These are phyloP conservation scores for Danio jaintianensis DNA, from an alignment of 2,797 vertebrate species.

Conservation along the genomic window DNA sequence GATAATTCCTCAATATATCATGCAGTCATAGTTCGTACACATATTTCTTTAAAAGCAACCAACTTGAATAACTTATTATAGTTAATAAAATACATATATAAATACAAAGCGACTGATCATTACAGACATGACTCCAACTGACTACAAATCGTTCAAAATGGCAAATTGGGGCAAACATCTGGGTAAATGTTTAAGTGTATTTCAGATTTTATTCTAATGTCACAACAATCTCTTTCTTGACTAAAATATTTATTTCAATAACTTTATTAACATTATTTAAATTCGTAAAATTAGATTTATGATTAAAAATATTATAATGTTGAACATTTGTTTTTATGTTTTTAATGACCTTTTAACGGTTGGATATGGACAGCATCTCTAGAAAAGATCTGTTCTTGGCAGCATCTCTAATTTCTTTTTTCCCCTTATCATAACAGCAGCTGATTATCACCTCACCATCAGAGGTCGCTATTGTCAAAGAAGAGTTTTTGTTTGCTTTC, in stretches of 20 bases:
- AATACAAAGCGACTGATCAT: too few species aligned
- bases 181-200: neutral
- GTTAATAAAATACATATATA: too few species aligned
- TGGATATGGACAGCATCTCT: neutral
- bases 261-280: neutral
- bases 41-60: too few species aligned
- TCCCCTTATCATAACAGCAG: neutral
- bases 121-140: too few species aligned
- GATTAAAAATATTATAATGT: neutral
- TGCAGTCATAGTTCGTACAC: too few species aligned
- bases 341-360: neutral
- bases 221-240: neutral
- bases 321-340: neutral
- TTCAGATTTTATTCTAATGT: neutral
- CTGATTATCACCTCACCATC: neutral
- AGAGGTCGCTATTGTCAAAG: constrained; percentile 1
- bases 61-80: too few species aligned
- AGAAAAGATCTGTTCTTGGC: neutral
- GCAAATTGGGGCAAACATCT: too few species aligned
- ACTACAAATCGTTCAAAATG: neutral
- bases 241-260: neutral
- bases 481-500: constrained; percentile 1
- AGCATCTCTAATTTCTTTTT: neutral
- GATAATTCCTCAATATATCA: too few species aligned
- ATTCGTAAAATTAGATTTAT: neutral